Conservation (phyloP, 2,113 vertebrate species). For the Shinisaurus crocodilurus region DNA sequence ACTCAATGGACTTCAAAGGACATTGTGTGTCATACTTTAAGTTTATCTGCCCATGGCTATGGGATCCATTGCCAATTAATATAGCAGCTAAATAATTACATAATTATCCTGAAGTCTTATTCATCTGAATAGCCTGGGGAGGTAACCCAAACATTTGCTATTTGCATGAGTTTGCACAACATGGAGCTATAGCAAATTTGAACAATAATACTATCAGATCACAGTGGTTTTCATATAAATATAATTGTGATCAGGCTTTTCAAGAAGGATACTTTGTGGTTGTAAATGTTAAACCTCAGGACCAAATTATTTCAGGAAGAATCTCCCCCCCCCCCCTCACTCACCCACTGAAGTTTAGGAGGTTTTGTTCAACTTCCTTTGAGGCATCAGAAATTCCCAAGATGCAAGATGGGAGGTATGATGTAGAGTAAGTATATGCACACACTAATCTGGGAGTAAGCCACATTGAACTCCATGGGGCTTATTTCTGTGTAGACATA, state of each 20-base stretch:
- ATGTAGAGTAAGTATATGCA: background rate
- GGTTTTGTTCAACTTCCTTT: background rate
- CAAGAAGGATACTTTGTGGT: background rate
- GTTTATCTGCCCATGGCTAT: background rate
- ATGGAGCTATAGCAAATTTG: background rate
- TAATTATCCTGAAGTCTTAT: constrained; percentile 11
- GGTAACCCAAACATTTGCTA: background rate
- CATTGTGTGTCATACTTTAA: background rate
- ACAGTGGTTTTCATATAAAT: background rate
- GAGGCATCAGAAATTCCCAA: background rate
- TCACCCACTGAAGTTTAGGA: background rate
- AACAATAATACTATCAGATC: background rate
- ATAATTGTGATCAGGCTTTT: background rate
- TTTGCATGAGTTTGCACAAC: background rate
- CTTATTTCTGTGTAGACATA: background rate
- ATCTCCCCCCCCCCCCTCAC: background rate
- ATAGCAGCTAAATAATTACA: background rate
- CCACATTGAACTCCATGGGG: background rate
- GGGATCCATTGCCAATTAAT: background rate
- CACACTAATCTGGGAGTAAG: background rate
- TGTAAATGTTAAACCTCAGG: background rate
- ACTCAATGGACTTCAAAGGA: background rate
- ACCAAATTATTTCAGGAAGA: background rate
- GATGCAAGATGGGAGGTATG: background rate
- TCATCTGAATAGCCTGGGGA: background rate